phyloP scores from a whole-genome alignment of 2,797 vertebrate genomes.

The Rhadinocentrus ornatus region DNA sequence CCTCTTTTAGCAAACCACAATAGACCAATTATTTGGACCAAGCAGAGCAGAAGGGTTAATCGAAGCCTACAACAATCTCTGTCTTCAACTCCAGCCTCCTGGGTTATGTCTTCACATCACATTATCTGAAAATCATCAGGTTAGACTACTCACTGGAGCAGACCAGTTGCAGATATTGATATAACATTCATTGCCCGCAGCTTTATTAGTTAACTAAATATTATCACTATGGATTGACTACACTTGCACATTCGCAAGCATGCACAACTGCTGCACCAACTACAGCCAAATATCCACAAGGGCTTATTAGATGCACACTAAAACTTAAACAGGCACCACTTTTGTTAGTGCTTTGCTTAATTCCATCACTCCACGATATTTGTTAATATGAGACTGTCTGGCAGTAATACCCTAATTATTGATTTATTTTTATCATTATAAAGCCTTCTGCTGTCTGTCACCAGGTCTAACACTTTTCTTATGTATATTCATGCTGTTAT shows the following conservation, averaged over 20 bases:
- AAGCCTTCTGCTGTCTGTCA: slow-evolving; percentile 57
- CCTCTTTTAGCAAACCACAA: slow-evolving; percentile 52
- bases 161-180: slow-evolving; percentile 70
- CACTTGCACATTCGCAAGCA: slow-evolving; percentile 1
- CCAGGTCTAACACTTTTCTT: slow-evolving; percentile 29
- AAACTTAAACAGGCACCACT: slow-evolving; percentile 7
- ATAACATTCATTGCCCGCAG: slow-evolving; percentile 66
- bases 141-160: slow-evolving; percentile 49
- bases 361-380: slow-evolving; percentile 6
- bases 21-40: slow-evolving; percentile 67
- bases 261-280: slow-evolving; percentile 9
- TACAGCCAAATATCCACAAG: slow-evolving; percentile 4
- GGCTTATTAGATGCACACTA: slow-evolving; percentile 2
- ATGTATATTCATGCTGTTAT: slow-evolving; percentile 63
- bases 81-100: slow-evolving; percentile 41
- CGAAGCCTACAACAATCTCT: slow-evolving; percentile 21
- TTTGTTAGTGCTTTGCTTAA: slow-evolving; percentile 52
- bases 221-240: slow-evolving; percentile 61
- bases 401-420: slow-evolving; percentile 53
- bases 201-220: slow-evolving; percentile 68
- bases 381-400: slow-evolving; percentile 43
- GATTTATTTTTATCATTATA: slow-evolving; percentile 67
- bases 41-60: slow-evolving; percentile 68
- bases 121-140: slow-evolving; percentile 72
- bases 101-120: slow-evolving; percentile 58